These are phyloP conservation scores for Metallyticus violacea DNA, from an alignment of 2,888 invertebrate genomes.

Conservation along the genomic window DNA sequence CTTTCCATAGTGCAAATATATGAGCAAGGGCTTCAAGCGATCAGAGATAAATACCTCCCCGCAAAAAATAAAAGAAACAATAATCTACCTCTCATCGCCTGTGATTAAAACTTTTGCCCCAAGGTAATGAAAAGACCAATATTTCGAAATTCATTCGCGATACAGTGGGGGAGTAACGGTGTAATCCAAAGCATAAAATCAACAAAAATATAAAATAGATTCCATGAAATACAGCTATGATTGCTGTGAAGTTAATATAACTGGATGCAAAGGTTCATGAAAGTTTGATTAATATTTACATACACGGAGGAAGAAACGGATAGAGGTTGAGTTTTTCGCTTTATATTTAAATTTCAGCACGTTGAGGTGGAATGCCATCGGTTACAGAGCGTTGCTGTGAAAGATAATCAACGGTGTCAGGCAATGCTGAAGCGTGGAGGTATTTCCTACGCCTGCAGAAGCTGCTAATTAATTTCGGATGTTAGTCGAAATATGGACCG, in stretches of 20 bases:
- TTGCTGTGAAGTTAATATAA: neutral
- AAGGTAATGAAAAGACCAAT: neutral
- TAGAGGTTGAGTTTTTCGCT: neutral
- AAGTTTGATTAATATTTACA: neutral
- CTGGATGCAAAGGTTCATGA: neutral
- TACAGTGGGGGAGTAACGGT: too few relatives aligned
- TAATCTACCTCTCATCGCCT: neutral
- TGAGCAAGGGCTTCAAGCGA: too few relatives aligned
- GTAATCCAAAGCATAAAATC: neutral
- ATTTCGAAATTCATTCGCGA: neutral
- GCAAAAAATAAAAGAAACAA: neutral
- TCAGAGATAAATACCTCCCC: neutral
- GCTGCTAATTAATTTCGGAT: neutral
- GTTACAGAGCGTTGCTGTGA: neutral
- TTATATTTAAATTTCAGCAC: neutral
- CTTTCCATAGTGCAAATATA: too few relatives aligned
- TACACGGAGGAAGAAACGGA: neutral
- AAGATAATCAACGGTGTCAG: too few relatives aligned
- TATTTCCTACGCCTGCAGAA: neutral
- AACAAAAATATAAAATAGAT: neutral
- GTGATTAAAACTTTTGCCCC: neutral
- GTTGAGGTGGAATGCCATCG: neutral
- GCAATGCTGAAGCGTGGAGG: neutral
- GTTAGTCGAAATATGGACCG: neutral
- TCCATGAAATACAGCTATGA: neutral